Conservation (phyloP, 2,888 invertebrate genomes). For the Polydrusus cervinus region DNA sequence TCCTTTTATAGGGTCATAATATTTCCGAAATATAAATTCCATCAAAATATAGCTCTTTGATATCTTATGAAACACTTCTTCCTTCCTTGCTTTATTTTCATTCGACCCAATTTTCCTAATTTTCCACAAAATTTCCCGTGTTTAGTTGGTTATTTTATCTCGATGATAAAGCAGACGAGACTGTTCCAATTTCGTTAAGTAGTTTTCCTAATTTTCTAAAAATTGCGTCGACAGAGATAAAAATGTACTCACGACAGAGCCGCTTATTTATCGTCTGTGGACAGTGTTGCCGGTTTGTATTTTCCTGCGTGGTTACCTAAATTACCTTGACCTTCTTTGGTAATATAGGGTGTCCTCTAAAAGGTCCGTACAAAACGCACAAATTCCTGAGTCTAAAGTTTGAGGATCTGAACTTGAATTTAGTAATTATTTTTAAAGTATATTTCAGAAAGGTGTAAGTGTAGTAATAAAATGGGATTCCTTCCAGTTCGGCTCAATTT, state of each 20-base stretch:
- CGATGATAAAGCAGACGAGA: slow-evolving; percentile 46
- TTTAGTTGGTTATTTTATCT: slow-evolving; percentile 51
- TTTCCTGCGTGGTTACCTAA: not conserved
- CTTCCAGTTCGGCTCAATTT: too few relatives aligned
- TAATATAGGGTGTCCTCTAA: too few relatives aligned
- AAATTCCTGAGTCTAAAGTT: too few relatives aligned
- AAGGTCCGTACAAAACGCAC: too few relatives aligned
- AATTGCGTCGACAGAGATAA: slow-evolving; percentile 61
- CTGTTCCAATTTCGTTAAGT: slow-evolving; percentile 60
- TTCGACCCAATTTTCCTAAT: slow-evolving; percentile 39
- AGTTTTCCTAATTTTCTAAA: slow-evolving; percentile 62
- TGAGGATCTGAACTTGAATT: too few relatives aligned
- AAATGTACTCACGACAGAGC: slow-evolving; percentile 52
- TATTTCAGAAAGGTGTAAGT: too few relatives aligned
- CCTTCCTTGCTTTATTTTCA: slow-evolving; percentile 15
- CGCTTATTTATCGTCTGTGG: slow-evolving; percentile 29
- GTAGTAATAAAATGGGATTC: too few relatives aligned
- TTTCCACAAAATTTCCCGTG: slow-evolving; percentile 49
- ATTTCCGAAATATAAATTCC: slow-evolving; percentile 4
- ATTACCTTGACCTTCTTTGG: too few relatives aligned
- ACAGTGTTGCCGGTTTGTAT: not conserved
- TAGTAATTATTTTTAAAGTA: too few relatives aligned
- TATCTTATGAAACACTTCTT: slow-evolving; percentile 17
- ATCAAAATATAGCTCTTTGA: slow-evolving; percentile 6
- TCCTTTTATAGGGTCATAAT: not conserved